Evolutionary conservation across 2,113 vertebrate species (phyloP).

Genomic region (Microcebus tavaratra): DNA sequence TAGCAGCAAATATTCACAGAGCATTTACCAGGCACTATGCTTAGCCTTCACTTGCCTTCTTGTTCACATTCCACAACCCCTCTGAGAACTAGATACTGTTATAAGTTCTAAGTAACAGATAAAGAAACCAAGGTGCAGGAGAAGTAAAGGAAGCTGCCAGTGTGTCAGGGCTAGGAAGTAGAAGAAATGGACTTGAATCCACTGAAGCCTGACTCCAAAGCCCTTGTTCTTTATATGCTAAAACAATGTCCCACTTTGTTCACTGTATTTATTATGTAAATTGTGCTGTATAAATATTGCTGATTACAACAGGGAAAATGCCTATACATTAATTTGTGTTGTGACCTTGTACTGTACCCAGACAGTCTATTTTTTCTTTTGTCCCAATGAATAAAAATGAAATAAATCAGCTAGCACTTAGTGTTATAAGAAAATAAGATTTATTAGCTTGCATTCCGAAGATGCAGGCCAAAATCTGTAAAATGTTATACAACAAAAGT

Average conservation of each 20-base stretch:
- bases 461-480: constrained; percentile 78
- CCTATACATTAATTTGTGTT: not conserved
- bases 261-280: constrained; percentile 37
- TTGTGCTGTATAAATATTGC: constrained; percentile 13
- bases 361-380: constrained; percentile 77
- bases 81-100: not conserved
- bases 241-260: not conserved
- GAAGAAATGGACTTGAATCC: not conserved
- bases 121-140: not conserved
- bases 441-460: constrained; percentile 78
- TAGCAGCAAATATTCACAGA: not conserved
- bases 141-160: not conserved
- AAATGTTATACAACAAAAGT: constrained; percentile 78
- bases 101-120: not conserved
- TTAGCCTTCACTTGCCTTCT: not conserved
- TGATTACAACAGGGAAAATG: constrained; percentile 29
- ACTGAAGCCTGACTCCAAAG: not conserved
- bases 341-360: constrained; percentile 61
- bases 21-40: not conserved
- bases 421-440: constrained; percentile 80
- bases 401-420: constrained; percentile 81
- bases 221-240: not conserved
- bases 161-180: not conserved
- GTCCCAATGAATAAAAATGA: constrained; percentile 78
- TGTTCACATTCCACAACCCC: not conserved